phyloP scores from a whole-genome alignment of 2,113 vertebrate species.

The Gallinago undulata region DNA sequence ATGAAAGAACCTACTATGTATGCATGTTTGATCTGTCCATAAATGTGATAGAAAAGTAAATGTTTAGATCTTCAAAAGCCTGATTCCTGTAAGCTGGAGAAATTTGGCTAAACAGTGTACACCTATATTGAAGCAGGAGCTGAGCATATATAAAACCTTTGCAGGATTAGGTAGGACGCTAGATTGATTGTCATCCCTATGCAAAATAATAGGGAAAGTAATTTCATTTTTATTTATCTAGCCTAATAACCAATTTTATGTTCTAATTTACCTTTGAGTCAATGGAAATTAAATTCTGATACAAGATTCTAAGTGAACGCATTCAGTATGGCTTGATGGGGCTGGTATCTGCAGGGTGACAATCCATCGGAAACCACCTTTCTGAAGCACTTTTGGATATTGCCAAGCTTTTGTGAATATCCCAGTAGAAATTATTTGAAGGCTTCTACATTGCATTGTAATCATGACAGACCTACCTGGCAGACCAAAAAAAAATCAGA shows the following conservation, averaged over 20 bases:
- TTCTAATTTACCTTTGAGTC: neutral
- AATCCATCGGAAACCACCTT: neutral
- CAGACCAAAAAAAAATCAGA: neutral
- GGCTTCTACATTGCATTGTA: neutral
- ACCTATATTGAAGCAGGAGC: neutral
- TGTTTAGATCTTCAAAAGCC: neutral
- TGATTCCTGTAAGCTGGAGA: neutral
- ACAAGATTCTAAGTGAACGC: neutral
- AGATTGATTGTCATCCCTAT: neutral
- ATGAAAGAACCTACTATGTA: neutral
- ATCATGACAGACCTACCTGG: slow-evolving; percentile 8
- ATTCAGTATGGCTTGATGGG: neutral
- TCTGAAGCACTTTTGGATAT: neutral
- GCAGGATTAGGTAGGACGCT: neutral
- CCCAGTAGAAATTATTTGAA: neutral
- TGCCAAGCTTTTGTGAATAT: neutral
- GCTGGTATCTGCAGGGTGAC: neutral
- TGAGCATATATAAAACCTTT: neutral
- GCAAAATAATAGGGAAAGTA: neutral
- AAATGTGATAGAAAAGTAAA: neutral
- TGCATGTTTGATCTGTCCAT: neutral
- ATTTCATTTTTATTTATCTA: neutral
- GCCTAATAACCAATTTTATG: neutral
- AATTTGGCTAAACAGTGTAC: neutral
- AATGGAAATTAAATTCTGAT: neutral